phyloP scores from a whole-genome alignment of 2,888 invertebrate genomes.

The Leptopterna dolabrata region DNA sequence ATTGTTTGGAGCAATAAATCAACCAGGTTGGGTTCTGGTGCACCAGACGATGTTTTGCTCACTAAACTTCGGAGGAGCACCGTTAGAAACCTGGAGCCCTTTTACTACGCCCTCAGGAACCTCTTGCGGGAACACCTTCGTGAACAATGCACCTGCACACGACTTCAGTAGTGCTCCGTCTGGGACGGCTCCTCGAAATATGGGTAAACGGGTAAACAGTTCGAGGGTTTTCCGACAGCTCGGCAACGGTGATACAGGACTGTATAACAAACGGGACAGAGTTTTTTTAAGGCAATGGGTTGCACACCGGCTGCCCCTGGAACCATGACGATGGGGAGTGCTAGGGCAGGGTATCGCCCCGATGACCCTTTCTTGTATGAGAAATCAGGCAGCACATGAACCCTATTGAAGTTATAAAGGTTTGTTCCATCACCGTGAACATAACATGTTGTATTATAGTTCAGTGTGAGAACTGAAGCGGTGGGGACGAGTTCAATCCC shows the following conservation, averaged over 20 bases:
- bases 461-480: no score
- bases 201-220: not conserved
- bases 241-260: not conserved
- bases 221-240: not conserved
- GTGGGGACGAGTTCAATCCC: no score
- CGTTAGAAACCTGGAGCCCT: not conserved
- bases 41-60: not conserved
- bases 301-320: no score
- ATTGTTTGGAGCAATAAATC: not conserved
- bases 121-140: not conserved
- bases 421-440: no score
- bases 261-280: not conserved
- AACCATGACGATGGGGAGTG: no score
- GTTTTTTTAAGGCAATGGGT: no score
- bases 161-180: not conserved
- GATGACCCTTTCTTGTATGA: no score
- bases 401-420: no score
- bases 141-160: not conserved
- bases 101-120: slow-evolving; percentile 7
- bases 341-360: no score
- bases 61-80: not conserved
- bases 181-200: not conserved
- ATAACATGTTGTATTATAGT: no score
- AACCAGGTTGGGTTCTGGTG: not conserved
- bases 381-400: no score